Percentiles rank a stretch among this genome's conserved stretches.
These are phyloP conservation scores for Campaea margaritaria DNA, from an alignment of 2,888 invertebrate species.

Conservation along the genomic window DNA sequence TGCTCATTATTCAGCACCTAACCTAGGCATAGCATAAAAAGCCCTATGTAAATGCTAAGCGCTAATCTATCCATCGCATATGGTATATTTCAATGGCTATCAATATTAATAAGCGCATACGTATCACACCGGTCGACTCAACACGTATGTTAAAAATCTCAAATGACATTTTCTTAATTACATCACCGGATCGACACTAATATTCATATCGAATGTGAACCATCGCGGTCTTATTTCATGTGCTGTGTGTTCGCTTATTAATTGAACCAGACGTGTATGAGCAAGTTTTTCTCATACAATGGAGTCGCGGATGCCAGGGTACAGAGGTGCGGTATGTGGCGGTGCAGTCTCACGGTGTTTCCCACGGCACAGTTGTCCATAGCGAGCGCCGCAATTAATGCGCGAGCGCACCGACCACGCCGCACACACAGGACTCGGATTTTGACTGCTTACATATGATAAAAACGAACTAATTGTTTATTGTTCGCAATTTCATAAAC, in stretches of 20 bases:
- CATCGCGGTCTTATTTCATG: background rate
- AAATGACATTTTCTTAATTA: constrained; percentile 60
- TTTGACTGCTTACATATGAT: no score
- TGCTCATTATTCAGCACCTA: constrained; percentile 36
- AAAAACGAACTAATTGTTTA: no score
- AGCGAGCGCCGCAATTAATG: constrained; percentile 47
- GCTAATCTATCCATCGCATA: constrained; percentile 43
- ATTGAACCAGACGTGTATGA: background rate
- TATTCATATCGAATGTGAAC: background rate
- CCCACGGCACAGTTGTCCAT: constrained; percentile 81
- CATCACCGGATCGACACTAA: constrained; percentile 1
- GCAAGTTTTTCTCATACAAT: constrained; percentile 5
- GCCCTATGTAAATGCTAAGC: constrained; percentile 45
- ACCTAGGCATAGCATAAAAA: constrained; percentile 32
- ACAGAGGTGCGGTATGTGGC: constrained; percentile 42
- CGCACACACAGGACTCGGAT: constrained; percentile 8
- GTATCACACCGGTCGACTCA: constrained; percentile 55
- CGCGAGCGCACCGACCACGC: constrained; percentile 39
- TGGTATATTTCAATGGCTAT: constrained; percentile 49
- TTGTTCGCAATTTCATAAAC: no score
- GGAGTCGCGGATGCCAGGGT: constrained; percentile 13
- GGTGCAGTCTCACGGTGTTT: constrained; percentile 56
- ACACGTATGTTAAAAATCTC: constrained; percentile 63
- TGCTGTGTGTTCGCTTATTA: background rate
- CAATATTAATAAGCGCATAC: constrained; percentile 62